Base-by-base conservation (phyloP, 2,113 vertebrate genomes). In the Protomyctophum bolini region DNA sequence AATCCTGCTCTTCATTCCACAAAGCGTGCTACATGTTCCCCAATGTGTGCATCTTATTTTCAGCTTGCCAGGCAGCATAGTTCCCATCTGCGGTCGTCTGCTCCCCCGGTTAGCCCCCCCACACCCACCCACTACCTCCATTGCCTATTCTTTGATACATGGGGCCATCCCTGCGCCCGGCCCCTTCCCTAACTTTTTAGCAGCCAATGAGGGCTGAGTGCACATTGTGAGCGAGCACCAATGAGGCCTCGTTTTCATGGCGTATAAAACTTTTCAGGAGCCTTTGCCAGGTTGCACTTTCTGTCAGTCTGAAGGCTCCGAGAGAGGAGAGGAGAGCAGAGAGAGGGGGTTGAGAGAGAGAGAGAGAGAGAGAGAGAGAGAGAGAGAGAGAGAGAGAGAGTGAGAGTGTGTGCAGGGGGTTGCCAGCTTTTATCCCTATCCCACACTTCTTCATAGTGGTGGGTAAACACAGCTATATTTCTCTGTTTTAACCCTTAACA, bases 231-330 rank as follows among this genome's bases (percentile, higher is more conserved):
- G 76, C 76, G 63, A 76, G 77, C 82, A 89, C 87, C 88, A 86
- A 89, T 91, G 79, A 74, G 88, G 70, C 79, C 58, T 70, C 82
- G 81, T 82, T 87, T 88, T 83, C 84, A 84, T 83, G 33, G 82
- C 87, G 89, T 93, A 94, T 93, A 93, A 94, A 94, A 93, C 88
- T 90, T 85, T 91, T 90, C 75, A 55, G 77, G 77, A 87, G 80
- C 84, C 80, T 90, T 87, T 89, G 88, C 79, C 72, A 82, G 84
- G 84, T 92, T 88, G 91, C 92, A 93, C 92, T 92, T 93, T 93
- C 90, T 91, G 89, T 92, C 83, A 86, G 88, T 88, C 85, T 87
- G 21, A 79, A 88, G 79, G 78, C 88, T 91, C 85, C 51, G 58
- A 85, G 71, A 67, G 84, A 92, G 87, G 83, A 86, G 84, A 89